phyloP scores from a whole-genome alignment of 2,113 vertebrate genomes.

The Apeltes quadracus region DNA sequence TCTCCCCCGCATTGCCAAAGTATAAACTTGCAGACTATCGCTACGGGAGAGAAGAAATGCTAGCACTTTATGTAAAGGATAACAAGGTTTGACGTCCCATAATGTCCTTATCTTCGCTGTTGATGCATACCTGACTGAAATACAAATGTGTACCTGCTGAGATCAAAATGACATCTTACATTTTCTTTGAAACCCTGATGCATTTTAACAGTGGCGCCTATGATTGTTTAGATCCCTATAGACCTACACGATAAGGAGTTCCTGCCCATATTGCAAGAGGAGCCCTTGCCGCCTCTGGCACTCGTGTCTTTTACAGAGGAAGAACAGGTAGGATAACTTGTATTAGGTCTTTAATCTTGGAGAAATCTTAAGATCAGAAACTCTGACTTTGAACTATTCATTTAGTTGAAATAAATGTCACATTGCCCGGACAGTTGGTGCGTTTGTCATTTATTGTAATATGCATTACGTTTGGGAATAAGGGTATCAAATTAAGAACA shows the following conservation, averaged over 20 bases:
- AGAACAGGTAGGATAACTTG: constrained; percentile 87
- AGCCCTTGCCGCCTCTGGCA: constrained; percentile 94
- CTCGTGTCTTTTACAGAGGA: constrained; percentile 99
- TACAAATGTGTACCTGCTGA: neutral
- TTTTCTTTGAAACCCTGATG: constrained; percentile 6
- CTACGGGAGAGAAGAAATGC: constrained; percentile 99
- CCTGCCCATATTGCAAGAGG: constrained; percentile 97
- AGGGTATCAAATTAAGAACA: neutral
- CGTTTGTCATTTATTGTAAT: neutral
- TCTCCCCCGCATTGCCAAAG: constrained; percentile 97
- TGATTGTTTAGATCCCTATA: constrained; percentile 87
- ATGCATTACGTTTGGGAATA: neutral
- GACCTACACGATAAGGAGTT: constrained; percentile 98
- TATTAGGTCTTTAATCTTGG: neutral
- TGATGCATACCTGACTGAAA: constrained; percentile 6
- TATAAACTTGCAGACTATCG: constrained; percentile 99
- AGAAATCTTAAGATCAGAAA: neutral
- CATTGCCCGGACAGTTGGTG: neutral
- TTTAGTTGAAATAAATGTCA: neutral
- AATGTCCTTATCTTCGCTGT: neutral
- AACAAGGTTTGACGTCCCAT: constrained; percentile 86
- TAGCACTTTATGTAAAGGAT: constrained; percentile 99
- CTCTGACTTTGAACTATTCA: neutral
- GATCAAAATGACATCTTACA: constrained; percentile 3
- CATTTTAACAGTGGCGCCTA: neutral